These are phyloP conservation scores for Frankliniella intonsa DNA, from an alignment of 2,888 invertebrate genomes.

Conservation along the genomic window DNA sequence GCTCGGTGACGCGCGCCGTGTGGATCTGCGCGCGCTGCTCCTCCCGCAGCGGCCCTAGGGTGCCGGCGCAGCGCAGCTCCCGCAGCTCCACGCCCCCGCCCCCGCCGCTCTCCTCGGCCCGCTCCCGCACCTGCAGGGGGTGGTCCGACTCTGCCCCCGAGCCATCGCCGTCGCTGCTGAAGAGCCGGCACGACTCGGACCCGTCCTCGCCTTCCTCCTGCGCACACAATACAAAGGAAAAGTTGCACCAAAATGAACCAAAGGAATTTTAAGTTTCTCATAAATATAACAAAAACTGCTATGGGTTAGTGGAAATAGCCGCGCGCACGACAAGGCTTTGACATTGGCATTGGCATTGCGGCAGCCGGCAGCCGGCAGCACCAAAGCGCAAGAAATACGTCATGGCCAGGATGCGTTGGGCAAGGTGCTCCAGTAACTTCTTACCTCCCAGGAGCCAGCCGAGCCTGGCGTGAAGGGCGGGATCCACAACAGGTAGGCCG, in stretches of 20 bases:
- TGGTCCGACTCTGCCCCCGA: slow-evolving; percentile 26
- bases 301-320: too few relatives aligned
- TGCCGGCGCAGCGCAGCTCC: neutral
- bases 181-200: slow-evolving; percentile 29
- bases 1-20: slow-evolving; percentile 33
- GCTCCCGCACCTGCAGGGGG: slow-evolving; percentile 29
- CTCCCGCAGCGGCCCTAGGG: neutral
- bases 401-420: too few relatives aligned
- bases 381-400: too few relatives aligned
- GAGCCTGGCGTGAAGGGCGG: slow-evolving; percentile 55
- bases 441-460: slow-evolving; percentile 40
- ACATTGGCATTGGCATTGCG: neutral
- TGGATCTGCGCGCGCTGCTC: slow-evolving; percentile 7
- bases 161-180: slow-evolving; percentile 29
- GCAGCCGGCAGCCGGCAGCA: too few relatives aligned
- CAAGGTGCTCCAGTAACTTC: slow-evolving; percentile 37
- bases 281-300: neutral
- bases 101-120: slow-evolving; percentile 29
- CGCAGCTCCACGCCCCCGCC: slow-evolving; percentile 27
- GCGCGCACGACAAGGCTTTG: too few relatives aligned
- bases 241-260: slow-evolving; percentile 31
- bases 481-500: slow-evolving; percentile 82
- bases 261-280: neutral
- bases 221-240: slow-evolving; percentile 30
- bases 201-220: slow-evolving; percentile 32